Conservation (phyloP, 2,113 vertebrate species). For the Ophthalmolycus amberensis region DNA sequence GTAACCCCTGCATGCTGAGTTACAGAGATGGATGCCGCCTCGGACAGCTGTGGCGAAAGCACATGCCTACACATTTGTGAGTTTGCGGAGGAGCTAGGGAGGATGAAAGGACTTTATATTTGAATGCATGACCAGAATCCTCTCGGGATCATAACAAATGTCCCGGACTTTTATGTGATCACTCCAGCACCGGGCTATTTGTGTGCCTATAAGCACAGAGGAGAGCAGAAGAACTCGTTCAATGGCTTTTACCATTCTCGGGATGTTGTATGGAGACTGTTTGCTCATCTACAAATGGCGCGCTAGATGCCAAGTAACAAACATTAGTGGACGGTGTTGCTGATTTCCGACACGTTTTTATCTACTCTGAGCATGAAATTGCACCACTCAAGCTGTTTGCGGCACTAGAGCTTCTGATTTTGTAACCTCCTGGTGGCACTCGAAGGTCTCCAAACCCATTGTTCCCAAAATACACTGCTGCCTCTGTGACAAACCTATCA, state of each 20-base stretch:
- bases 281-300: slow-evolving; percentile 69
- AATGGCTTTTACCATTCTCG: slow-evolving; percentile 55
- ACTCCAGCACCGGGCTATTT: slow-evolving; percentile 47
- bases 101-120: slow-evolving; percentile 24
- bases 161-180: slow-evolving; percentile 37
- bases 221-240: slow-evolving; percentile 43
- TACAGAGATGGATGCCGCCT: slow-evolving; percentile 69
- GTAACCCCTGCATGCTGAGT: slow-evolving; percentile 70
- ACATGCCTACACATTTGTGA: background rate
- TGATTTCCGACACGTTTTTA: slow-evolving; percentile 67
- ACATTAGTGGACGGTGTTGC: slow-evolving; percentile 66
- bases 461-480: slow-evolving; percentile 55
- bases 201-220: slow-evolving; percentile 53
- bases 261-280: slow-evolving; percentile 36
- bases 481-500: slow-evolving; percentile 47
- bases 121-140: slow-evolving; percentile 30
- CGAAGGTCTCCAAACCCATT: slow-evolving; percentile 60
- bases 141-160: slow-evolving; percentile 41
- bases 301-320: slow-evolving; percentile 53
- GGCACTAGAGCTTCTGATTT: slow-evolving; percentile 57
- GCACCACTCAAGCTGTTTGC: slow-evolving; percentile 73
- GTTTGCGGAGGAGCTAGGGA: background rate
- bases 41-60: background rate
- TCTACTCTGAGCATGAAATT: slow-evolving; percentile 71
- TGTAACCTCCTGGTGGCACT: slow-evolving; percentile 63